Evolutionary conservation across 2,113 vertebrate genomes (phyloP), one percentile per base, ranked within the genome.

Genomic region (Spermophilus dauricus): DNA sequence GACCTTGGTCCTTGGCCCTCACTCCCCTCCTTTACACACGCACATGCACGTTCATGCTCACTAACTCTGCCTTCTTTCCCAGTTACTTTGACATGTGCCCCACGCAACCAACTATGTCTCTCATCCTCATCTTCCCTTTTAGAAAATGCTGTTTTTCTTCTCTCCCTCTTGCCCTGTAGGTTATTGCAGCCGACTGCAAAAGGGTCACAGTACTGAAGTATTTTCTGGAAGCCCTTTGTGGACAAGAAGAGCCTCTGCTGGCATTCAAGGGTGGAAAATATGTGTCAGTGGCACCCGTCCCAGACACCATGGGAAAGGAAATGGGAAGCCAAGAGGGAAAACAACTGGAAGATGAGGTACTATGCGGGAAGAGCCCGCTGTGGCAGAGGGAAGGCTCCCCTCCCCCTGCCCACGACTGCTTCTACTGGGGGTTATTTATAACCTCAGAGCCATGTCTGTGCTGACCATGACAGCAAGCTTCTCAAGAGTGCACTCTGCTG

Each of bases 201-300:
- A 99, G 99, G 99, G 99, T 99, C 98, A 99, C 99, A 51, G 99
- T 99, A 97, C 99, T 99, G 98, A 99, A 99, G 99, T 99, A 99
- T 99, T 99, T 99, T 99, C 99, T 99, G 98, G 99, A 99, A 99
- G 99, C 99, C 97, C 99, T 99, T 98, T 99, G 99, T 98, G 99
- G 99, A 98, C 99, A 99, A 99, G 99, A 99, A 99, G 99, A 99
- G 98, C 99, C 99, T 98, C 98, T 99, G 99, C 98, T 99, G 99
- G 99, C 99, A 98, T 99, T 99, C 99, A 99, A 99, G 98, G 99
- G 99, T 98, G 99, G 99, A 98, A 99, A 99, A 99, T 99, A 99
- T 98, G 98, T 99, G 98, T 99, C 99, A 98, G 99, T 99, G 99
- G 99, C 99, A 98, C 98, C 98, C 96, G 99, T 98, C 99, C 98